Evolutionary conservation across 2,888 invertebrate genomes (phyloP).

Genomic region (Leucoma salicis): DNA sequence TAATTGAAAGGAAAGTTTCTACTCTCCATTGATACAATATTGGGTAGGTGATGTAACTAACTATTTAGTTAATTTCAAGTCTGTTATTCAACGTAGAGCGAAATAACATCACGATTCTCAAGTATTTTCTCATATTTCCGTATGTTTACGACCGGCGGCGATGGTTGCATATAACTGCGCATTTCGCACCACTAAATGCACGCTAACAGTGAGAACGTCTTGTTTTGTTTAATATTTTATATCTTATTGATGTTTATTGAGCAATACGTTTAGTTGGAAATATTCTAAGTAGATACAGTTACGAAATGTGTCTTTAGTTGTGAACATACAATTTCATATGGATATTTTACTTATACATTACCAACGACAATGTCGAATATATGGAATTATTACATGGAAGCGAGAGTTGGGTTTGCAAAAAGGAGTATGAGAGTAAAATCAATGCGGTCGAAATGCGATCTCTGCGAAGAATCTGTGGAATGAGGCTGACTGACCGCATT

Average conservation of each 20-base stretch:
- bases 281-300: background rate
- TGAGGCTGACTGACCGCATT: too few species aligned
- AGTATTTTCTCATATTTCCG: conserved; percentile 13
- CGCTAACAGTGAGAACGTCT: conserved; percentile 14
- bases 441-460: too few species aligned
- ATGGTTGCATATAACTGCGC: background rate
- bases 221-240: conserved; percentile 5
- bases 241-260: background rate
- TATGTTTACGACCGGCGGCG: conserved; percentile 19
- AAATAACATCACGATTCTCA: background rate
- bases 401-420: too few species aligned
- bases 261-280: background rate
- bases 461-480: too few species aligned
- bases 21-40: too few species aligned
- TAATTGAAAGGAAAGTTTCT: too few species aligned
- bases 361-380: too few species aligned
- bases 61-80: background rate
- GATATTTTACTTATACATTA: too few species aligned
- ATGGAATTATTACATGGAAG: too few species aligned
- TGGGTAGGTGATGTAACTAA: background rate
- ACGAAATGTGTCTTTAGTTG: background rate
- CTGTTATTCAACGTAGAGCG: background rate
- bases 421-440: too few species aligned
- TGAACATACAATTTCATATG: background rate
- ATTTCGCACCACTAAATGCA: conserved; percentile 12